Evolutionary conservation across 2,888 invertebrate genomes (phyloP), one percentile per base, ranked within the genome.

Genomic region (Metallyticus violacea): DNA sequence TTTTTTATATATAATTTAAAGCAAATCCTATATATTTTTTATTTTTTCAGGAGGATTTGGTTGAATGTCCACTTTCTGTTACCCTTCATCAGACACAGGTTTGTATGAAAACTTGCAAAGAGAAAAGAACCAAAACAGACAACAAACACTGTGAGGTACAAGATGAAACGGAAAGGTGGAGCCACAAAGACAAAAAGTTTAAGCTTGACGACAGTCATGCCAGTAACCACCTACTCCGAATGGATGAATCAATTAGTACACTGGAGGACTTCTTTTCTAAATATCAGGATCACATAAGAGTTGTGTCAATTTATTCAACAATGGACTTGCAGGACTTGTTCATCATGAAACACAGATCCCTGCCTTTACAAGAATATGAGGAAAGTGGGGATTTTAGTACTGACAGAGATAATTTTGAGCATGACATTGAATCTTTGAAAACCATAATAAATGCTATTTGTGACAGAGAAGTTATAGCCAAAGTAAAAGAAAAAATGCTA

Each of bases 401-500:
- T 26, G 40, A 15, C 30, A n/a, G 82, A 26, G 22, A 26, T 4
- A 7, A 25, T 62, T 76, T 3, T 15, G 6, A 25, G 9, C 76
- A 78, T 30, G 15, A 29, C 87, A 15, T 79, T 85, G 77, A 84
- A 93, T 77, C 40, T 15, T 62, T 62, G 40, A 62, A 62, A 62
- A 62, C 40, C 40, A 90, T 96, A 77, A 93, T 96, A 29, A 94
- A 96, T 90, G 93, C 95, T 30, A 93, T 96, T 89, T 95, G 95
- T 90, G 93, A 95, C 89, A 93, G 93, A 82, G 93, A 93, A 88
- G 93, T 95, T 80, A 93, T 96, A 89, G 92, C 91, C 87, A 90
- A 92, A 89, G 91, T 93, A 62, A 90, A 91, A 83, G 89, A 91
- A 87, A 91, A 92, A 40, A 83, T 83, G 28, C 7, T 79, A 27